phyloP scores from a whole-genome alignment of 1,140 invertebrate species.

The Stegodyphus mimosarum region DNA sequence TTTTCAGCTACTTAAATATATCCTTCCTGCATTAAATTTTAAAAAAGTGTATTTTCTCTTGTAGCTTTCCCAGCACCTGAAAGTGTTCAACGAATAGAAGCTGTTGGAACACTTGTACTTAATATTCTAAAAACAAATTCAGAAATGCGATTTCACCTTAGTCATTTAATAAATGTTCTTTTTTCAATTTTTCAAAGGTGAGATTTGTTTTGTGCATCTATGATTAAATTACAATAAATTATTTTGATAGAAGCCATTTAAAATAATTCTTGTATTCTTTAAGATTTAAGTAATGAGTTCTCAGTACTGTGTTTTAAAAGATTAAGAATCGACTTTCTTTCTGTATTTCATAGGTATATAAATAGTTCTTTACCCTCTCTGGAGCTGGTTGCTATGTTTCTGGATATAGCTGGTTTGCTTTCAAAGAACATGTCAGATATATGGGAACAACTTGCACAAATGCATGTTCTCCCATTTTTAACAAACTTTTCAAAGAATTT shows the following conservation, averaged over 20 bases:
- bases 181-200: conserved; percentile 51
- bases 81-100: conserved; percentile 21
- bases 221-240: not conserved
- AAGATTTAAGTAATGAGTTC: not conserved
- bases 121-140: conserved; percentile 40
- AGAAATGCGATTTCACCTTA: conserved; percentile 21
- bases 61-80: conserved; percentile 14
- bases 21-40: too few relatives aligned
- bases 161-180: conserved; percentile 37
- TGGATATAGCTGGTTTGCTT: conserved; percentile 32
- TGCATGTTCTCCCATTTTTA: conserved; percentile 39
- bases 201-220: conserved; percentile 3
- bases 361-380: conserved; percentile 21
- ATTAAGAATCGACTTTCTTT: not conserved
- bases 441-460: conserved; percentile 33
- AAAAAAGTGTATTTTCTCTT: not conserved
- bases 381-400: conserved; percentile 22
- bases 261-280: not conserved
- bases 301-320: conserved; percentile 4
- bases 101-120: conserved; percentile 26
- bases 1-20: not conserved
- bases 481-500: conserved; percentile 26
- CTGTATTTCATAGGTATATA: conserved; percentile 12
- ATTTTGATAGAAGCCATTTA: not conserved
- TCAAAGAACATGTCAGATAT: conserved; percentile 43